Evolutionary conservation across 2,113 vertebrate genomes (phyloP), one percentile per base, ranked within the genome.

Genomic region (Tychaedon coryphoeus): DNA sequence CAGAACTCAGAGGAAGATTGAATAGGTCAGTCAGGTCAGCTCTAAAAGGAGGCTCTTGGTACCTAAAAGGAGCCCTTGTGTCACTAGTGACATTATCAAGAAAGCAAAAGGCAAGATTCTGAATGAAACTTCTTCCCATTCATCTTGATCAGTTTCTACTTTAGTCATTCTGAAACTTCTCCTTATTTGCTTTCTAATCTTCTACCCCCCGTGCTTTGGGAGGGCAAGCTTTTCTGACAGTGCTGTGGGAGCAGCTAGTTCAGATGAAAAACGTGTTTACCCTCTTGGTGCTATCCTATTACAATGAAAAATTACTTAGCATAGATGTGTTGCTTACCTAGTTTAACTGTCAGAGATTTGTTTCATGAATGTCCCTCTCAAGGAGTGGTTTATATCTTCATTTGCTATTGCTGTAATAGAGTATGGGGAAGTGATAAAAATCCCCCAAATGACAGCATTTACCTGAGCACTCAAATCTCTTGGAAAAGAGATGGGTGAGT

Each of bases 201-300:
- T 84, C 65, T 67, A 33, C 60, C 22, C 38, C 76, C 19, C 50
- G 9, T 84, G 56, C 47, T 88, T 47, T 91, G 66, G 74, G 88
- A 64, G 62, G 53, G n/a, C 22, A 67, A 19, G 10, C 40, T 91
- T 89, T 40, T 95, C 77, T 93, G 93, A 85, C 38, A 65, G 66
- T 57, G 61, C 74, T 88, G 61, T 69, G 62, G 57, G 57, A 80
- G 40, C 5, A 0, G 48, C 88, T 87, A 23, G 70, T 89, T 81
- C 60, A 95, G 70, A 71, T 93, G 38, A 66, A 74, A 70, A 26
- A 61, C 5, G 0, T 88, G 56, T 95, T 93, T 90, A 64, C 85
- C 40, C 43, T 94, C 61, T 87, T 95, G 93, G 90, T 93, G 90
- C 93, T 96, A 92, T 94, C 57, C 87, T 67, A 10, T 89, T 91